Percentiles rank a stretch among this genome's conserved stretches.
Conservation (phyloP, 2,797 vertebrate species). For the Novumbra hubbsi region DNA sequence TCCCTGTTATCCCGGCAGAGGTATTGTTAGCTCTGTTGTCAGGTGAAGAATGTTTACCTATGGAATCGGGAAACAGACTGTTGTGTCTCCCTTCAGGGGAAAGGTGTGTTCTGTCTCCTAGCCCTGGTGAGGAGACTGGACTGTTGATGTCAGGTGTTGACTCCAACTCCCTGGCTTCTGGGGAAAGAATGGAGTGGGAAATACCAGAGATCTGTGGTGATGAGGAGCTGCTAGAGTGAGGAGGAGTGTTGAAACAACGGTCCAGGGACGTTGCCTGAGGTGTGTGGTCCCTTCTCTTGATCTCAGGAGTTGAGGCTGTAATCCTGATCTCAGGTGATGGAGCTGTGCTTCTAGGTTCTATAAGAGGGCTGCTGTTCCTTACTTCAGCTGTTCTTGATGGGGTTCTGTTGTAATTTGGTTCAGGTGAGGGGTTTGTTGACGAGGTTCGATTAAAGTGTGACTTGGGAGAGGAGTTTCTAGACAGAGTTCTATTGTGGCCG, state of each 20-base stretch:
- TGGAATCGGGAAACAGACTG: constrained; percentile 31
- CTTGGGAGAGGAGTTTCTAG: background rate
- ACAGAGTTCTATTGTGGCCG: constrained; percentile 30
- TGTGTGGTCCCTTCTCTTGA: constrained; percentile 30
- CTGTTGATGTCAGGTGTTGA: constrained; percentile 51
- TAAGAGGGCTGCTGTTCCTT: constrained; percentile 35
- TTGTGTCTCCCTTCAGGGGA: constrained; percentile 39
- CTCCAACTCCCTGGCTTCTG: constrained; percentile 44
- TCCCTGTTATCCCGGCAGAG: constrained; percentile 33
- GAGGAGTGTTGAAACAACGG: constrained; percentile 29
- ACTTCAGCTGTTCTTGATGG: constrained; percentile 11
- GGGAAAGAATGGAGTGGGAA: constrained; percentile 60
- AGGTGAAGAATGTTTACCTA: constrained; percentile 18
- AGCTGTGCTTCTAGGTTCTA: constrained; percentile 44
- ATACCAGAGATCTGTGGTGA: constrained; percentile 64
- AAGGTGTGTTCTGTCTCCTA: constrained; percentile 26
- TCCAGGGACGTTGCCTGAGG: constrained; percentile 39
- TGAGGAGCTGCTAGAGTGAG: constrained; percentile 43
- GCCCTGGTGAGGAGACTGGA: constrained; percentile 39
- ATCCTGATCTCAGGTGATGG: constrained; percentile 68
- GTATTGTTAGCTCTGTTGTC: constrained; percentile 14
- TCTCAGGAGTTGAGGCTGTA: constrained; percentile 58
- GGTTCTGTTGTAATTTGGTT: background rate
- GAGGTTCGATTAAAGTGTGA: background rate
- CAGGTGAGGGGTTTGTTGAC: background rate